Evolutionary conservation across 2,888 invertebrate genomes (phyloP), one percentile per base, ranked within the genome.

Genomic region (Meiosimyza decipiens): DNA sequence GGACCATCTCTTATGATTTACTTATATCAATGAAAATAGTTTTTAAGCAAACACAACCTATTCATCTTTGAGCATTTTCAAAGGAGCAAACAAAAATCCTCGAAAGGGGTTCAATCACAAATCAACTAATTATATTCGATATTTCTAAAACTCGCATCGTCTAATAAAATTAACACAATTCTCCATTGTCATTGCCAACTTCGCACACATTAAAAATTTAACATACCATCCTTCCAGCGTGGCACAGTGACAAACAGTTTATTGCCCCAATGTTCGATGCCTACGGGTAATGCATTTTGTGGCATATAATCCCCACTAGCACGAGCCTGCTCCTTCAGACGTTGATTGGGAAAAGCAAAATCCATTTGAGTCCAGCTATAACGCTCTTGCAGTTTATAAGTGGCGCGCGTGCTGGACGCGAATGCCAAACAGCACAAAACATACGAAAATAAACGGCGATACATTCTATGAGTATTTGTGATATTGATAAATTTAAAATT

Each of bases 171-270:
- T 22, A 40, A 40, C 40, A 40, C 40, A 7, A 7, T 40, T 40
- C 9, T 40, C 40, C 4, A 28, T 28, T 4, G 28, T 9, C 40
- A 9, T 9, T 40, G 40, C 40, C 40, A 40, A 40, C 9, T 7
- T 40, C 1, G 28, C 28, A 7, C 9, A 40, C 1, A 6, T 9
- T 57, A 57, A 16, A n/a, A 15, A 57, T 16, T 57, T 6, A 22
- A 28, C 89, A 88, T 83, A 94, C 94, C 94, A 85, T 90, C 88
- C 77, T 89, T 89, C 95, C 95, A 95, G 80, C 95, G 89, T 0
- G 95, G 95, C 3, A 95, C 92, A 12, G 92, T 91, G 33, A 95
- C 91, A 84, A 95, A 95, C n/a, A 95, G 88, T 79, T 94, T 94
- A 82, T 94, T 92, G 75, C 89, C 89, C 92, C 92, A 94, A 73